phyloP scores from a whole-genome alignment of 1,140 invertebrate genomes.

The Asbolus verrucosus region DNA sequence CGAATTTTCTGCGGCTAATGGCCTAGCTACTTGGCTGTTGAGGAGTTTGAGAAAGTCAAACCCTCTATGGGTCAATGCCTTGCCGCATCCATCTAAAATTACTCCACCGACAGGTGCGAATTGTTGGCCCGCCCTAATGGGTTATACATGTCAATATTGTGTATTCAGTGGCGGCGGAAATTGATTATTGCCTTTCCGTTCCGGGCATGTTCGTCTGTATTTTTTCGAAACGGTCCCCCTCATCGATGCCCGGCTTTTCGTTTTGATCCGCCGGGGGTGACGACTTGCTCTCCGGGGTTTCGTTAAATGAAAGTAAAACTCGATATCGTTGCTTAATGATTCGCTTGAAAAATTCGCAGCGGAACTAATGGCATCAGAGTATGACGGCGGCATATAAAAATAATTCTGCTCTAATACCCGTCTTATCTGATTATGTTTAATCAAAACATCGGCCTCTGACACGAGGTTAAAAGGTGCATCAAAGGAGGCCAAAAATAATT shows the following conservation, averaged over 20 bases:
- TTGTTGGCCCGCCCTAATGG: conserved; percentile 7
- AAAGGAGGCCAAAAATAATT: conserved; percentile 30
- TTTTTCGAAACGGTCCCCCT: not conserved
- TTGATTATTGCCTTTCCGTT: not conserved
- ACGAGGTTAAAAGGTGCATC: conserved; percentile 34
- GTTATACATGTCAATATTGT: conserved; percentile 21
- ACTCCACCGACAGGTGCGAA: conserved; percentile 21
- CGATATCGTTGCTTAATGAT: conserved; percentile 2
- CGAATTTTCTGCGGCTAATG: not conserved
- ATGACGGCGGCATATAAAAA: conserved; percentile 31
- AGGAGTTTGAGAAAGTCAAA: conserved; percentile 11
- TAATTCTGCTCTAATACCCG: conserved; percentile 21
- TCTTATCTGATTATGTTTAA: conserved; percentile 37
- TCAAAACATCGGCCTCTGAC: conserved; percentile 35
- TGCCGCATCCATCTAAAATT: conserved; percentile 34
- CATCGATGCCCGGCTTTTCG: too few species aligned
- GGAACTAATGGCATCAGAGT: conserved; percentile 13
- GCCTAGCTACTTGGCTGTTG: conserved; percentile 2
- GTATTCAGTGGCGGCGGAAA: conserved; percentile 1
- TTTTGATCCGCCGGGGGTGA: not conserved
- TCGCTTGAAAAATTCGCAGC: conserved; percentile 11
- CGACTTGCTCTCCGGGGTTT: not conserved
- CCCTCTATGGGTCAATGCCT: conserved; percentile 33
- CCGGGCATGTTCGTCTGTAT: too few species aligned
- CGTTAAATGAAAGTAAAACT: conserved; percentile 22